These are phyloP conservation scores for Phengaris alcon DNA, from an alignment of 2,888 invertebrate genomes.

Conservation along the genomic window DNA sequence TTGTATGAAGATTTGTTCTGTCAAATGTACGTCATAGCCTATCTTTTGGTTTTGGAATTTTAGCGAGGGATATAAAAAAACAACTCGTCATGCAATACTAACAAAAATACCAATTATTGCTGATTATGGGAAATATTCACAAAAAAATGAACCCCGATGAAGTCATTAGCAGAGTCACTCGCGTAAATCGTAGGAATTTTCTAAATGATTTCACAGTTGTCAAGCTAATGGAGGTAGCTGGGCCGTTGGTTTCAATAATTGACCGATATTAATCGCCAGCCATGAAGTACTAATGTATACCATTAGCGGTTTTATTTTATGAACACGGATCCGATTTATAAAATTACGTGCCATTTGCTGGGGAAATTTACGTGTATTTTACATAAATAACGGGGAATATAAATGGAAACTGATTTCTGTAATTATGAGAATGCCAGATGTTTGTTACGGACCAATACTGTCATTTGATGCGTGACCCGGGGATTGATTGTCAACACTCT, in stretches of 20 bases:
- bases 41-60: too few relatives aligned
- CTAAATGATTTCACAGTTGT: conserved; percentile 28
- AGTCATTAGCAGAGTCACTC: conserved; percentile 17
- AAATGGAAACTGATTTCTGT: not conserved
- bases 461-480: too few relatives aligned
- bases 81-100: not conserved
- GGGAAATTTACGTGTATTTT: conserved; percentile 24
- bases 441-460: too few relatives aligned
- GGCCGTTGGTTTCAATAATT: conserved; percentile 24
- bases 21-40: too few relatives aligned
- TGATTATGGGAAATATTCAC: conserved; percentile 1
- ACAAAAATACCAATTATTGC: not conserved
- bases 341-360: conserved; percentile 18
- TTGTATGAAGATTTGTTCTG: too few relatives aligned
- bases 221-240: conserved; percentile 22
- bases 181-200: conserved; percentile 26
- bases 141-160: conserved; percentile 7
- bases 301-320: conserved; percentile 28
- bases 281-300: conserved; percentile 21
- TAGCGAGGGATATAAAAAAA: too few relatives aligned
- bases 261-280: conserved; percentile 16
- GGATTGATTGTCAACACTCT: too few relatives aligned
- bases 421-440: too few relatives aligned
- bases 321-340: conserved; percentile 18
- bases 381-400: conserved; percentile 1